Conservation (phyloP, 2,113 vertebrate species). For the Galeopterus variegatus region DNA sequence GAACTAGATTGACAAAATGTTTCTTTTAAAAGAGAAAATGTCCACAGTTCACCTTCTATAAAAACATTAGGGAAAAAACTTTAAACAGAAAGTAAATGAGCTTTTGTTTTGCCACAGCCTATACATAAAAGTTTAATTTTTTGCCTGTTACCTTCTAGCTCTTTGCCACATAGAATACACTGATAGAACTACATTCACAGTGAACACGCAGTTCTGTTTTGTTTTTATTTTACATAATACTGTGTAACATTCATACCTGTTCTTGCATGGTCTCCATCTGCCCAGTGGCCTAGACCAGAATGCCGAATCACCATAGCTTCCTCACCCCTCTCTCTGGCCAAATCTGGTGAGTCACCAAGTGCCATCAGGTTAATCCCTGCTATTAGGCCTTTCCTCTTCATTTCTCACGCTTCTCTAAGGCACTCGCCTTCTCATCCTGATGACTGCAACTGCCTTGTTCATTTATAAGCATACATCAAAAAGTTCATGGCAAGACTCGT, state of each 20-base stretch:
- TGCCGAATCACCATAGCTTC: not conserved
- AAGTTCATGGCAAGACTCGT: no score
- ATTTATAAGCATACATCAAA: not conserved
- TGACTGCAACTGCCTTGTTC: not conserved
- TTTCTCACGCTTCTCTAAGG: not conserved
- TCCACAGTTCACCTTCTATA: not conserved
- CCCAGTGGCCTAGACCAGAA: not conserved
- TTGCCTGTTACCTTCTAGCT: not conserved
- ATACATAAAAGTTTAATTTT: not conserved
- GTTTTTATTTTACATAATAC: not conserved
- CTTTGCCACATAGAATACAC: not conserved
- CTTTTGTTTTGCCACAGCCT: not conserved
- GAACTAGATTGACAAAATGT: not conserved
- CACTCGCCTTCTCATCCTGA: not conserved
- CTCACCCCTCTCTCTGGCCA: not conserved
- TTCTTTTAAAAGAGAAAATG: conserved; percentile 54
- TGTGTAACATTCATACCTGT: not conserved
- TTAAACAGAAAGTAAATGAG: conserved; percentile 2
- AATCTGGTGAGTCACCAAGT: not conserved
- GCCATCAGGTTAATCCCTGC: not conserved
- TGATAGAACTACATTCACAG: not conserved
- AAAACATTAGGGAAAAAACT: conserved; percentile 54
- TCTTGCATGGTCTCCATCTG: not conserved
- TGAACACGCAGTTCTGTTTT: not conserved
- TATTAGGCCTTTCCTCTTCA: not conserved